These are phyloP conservation scores for Oedothorax gibbosus DNA, from an alignment of 1,140 invertebrate genomes.

Conservation along the genomic window DNA sequence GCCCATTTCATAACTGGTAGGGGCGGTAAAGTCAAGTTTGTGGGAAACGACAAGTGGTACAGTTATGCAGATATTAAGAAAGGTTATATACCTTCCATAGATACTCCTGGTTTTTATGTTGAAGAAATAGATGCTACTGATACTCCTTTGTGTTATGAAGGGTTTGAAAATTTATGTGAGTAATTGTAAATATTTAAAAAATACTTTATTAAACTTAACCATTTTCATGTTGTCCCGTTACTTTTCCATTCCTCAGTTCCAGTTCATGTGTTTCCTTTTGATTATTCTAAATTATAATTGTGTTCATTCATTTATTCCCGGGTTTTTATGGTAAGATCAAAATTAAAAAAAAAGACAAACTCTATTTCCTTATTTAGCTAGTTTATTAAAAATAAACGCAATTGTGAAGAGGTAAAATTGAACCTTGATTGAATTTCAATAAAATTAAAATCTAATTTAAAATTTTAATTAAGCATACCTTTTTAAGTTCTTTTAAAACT, in stretches of 20 bases:
- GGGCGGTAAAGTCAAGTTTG: constrained; percentile 78
- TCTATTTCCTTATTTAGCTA: too few species aligned
- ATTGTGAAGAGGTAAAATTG: too few species aligned
- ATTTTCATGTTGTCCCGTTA: not conserved
- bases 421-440: too few species aligned
- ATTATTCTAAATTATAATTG: too few species aligned
- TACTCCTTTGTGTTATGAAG: constrained; percentile 77
- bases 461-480: too few species aligned
- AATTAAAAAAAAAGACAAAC: too few species aligned
- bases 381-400: too few species aligned
- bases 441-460: too few species aligned
- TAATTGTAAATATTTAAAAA: not conserved
- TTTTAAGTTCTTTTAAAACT: too few species aligned
- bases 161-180: constrained; percentile 75
- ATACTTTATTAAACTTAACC: not conserved
- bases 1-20: constrained; percentile 79
- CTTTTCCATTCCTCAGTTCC: not conserved
- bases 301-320: too few species aligned
- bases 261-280: not conserved
- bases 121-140: constrained; percentile 78
- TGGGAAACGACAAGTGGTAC: constrained; percentile 70
- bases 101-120: constrained; percentile 72
- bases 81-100: constrained; percentile 73
- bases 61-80: constrained; percentile 66
- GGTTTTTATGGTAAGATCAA: too few species aligned